Conservation (phyloP, 2,888 invertebrate genomes). For the Hipparchia sbordonii region DNA sequence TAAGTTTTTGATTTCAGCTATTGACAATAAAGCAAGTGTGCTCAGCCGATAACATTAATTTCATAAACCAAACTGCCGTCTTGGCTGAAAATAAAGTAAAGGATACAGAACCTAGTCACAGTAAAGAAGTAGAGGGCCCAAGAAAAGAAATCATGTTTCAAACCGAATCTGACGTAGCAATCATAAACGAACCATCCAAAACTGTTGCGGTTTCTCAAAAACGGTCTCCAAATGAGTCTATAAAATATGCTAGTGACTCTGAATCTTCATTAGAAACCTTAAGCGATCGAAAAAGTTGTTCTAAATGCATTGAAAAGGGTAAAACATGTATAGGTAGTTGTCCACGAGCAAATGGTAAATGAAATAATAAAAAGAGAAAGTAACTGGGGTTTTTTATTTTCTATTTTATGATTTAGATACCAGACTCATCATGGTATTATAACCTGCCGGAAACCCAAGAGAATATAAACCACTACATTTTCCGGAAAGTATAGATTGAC, state of each 20-base stretch:
- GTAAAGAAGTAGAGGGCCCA: background rate
- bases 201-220: background rate
- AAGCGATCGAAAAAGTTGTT: conserved; percentile 43
- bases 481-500: too few species aligned
- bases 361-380: conserved; percentile 25
- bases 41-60: conserved; percentile 38
- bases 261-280: background rate
- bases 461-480: too few species aligned
- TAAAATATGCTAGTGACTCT: background rate
- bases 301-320: conserved; percentile 53
- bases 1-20: conserved; percentile 27
- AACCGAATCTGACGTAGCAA: conserved; percentile 14
- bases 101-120: background rate
- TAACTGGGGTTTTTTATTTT: background rate
- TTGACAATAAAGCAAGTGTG: conserved; percentile 21
- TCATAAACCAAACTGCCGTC: conserved; percentile 25
- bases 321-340: conserved; percentile 54
- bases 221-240: too few species aligned
- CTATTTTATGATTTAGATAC: background rate
- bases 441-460: too few species aligned
- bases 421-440: too few species aligned
- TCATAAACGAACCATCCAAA: background rate
- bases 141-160: conserved; percentile 14
- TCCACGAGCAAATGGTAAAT: conserved; percentile 46
- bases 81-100: background rate